Conservation (phyloP, 2,888 invertebrate genomes). For the Lutraria lutraria region DNA sequence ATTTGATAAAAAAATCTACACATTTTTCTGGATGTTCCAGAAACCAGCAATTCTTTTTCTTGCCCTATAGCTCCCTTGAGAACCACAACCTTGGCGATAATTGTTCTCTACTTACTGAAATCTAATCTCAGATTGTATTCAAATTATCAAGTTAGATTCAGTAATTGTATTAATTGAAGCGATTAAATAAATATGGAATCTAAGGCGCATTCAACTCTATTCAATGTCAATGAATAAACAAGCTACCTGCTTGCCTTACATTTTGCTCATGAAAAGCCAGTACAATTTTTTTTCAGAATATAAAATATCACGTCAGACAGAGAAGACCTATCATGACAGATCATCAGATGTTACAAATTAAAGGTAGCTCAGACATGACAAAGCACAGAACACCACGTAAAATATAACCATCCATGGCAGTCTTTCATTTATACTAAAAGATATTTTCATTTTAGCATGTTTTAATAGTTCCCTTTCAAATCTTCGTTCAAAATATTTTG, state of each 20-base stretch:
- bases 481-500: too few relatives aligned
- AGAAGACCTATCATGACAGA: background rate
- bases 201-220: background rate
- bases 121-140: constrained; percentile 2
- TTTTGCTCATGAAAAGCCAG: constrained; percentile 7
- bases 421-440: background rate
- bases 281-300: background rate
- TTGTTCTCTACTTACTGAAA: background rate
- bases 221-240: constrained; percentile 3
- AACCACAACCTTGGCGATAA: background rate
- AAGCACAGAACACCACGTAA: background rate
- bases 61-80: background rate
- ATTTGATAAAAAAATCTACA: too few relatives aligned
- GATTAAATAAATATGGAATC: constrained; percentile 4
- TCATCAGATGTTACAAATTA: constrained; percentile 10
- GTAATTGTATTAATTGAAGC: constrained; percentile 17
- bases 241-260: background rate
- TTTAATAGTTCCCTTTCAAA: too few relatives aligned
- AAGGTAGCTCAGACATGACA: background rate
- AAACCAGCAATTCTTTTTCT: too few relatives aligned
- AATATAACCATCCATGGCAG: background rate
- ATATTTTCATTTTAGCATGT: background rate
- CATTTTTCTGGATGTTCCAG: too few relatives aligned
- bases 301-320: background rate
- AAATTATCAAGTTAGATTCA: constrained; percentile 10